A percentile compares a stretch with the other conserved stretches of the same genome.
These are phyloP conservation scores for Dioctria rufipes DNA, from an alignment of 2,888 invertebrate species.

Conservation along the genomic window DNA sequence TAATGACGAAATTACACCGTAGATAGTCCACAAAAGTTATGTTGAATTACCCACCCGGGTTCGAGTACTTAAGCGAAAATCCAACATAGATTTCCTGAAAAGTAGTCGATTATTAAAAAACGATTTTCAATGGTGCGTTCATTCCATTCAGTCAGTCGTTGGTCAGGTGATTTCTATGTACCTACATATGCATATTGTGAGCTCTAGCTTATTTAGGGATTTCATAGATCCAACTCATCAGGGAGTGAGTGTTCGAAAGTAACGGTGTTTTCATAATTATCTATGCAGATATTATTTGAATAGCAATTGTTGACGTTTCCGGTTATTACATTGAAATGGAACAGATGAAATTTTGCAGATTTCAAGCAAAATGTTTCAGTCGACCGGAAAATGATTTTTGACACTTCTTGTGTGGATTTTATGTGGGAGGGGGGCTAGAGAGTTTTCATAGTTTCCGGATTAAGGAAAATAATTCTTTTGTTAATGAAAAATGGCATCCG, in stretches of 20 bases:
- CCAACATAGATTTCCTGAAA: slow-evolving; percentile 23
- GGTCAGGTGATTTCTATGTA: background rate
- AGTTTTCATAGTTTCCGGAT: no score
- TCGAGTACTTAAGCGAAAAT: slow-evolving; percentile 14
- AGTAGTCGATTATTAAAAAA: slow-evolving; percentile 36
- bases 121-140: slow-evolving; percentile 39
- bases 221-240: slow-evolving; percentile 20
- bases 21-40: background rate
- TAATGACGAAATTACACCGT: no score
- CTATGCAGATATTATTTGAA: slow-evolving; percentile 34
- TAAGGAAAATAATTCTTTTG: no score
- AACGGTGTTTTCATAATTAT: slow-evolving; percentile 29
- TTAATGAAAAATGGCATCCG: no score
- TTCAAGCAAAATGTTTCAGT: background rate
- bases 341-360: slow-evolving; percentile 35
- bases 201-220: background rate
- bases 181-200: background rate
- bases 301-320: slow-evolving; percentile 19
- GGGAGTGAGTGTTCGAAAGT: slow-evolving; percentile 27
- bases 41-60: background rate
- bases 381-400: background rate
- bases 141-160: slow-evolving; percentile 9
- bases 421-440: no score
- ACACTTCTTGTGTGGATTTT: background rate
- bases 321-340: slow-evolving; percentile 46